Evolutionary conservation across 1,140 invertebrate genomes (phyloP), one percentile per base, ranked within the genome.

Genomic region (Triops cancriformis): DNA sequence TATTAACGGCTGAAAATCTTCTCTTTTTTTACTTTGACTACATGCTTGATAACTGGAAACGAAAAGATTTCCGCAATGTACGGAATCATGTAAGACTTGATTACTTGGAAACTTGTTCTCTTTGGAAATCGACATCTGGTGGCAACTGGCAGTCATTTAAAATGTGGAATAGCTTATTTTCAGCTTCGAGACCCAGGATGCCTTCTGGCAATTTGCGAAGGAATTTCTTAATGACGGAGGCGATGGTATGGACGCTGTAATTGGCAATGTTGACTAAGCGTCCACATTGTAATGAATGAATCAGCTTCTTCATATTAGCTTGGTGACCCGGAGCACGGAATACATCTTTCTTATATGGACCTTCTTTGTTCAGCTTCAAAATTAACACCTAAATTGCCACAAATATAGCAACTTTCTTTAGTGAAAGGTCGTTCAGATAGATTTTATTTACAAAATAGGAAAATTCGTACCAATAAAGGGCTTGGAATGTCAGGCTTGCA

Each of bases 221-320:
- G 87, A 99, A 99, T 87, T 95, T 94, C 86, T 99, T 99, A 41
- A 98, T 88, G 45, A 99, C 97, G 85, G 96, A 98, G 28, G 97
- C 97, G 82, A 99, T 96, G 51, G 97, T 99, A 86, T 99, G 97
- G 76, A 98, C 96, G 80, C 94, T 97, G 84, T 97, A 98, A 84
- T 98, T 96, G 82, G 96, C 93, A 82, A 98, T 97, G 84, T 98
- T 98, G n/a, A 98, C 94, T 80, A 98, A 89, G 79, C 96, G 90
- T 14, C 97, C 97, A 80, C 96, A 94, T 85, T 97, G 94, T 80
- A 91, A 88, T 82, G 98, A 96, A 84, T 98, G 95, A 79, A 97
- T 95, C 0, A 99, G 89, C 84, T 97, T 97, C 83, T 98, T 96
- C 90, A 98, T 97, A 81, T 96, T 94, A 31, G 92, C 93, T 84